Evolutionary conservation across 2,888 invertebrate genomes (phyloP).

Genomic region (Cepaea hortensis): DNA sequence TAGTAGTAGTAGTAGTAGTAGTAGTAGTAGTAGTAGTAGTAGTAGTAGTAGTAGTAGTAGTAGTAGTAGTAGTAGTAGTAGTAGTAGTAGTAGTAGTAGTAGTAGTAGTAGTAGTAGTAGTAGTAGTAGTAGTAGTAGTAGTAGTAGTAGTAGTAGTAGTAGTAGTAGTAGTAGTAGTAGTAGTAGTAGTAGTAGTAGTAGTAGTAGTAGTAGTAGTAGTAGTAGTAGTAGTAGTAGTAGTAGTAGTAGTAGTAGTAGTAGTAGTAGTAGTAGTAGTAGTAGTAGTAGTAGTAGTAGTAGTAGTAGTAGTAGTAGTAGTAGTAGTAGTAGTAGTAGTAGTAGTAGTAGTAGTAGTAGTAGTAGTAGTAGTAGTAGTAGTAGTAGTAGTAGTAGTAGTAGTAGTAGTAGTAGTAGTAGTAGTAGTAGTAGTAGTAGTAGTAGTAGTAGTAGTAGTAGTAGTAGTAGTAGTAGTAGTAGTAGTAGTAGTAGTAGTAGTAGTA

Average conservation of each 20-base stretch:
- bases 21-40: constrained; percentile 26
- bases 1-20: constrained; percentile 45
- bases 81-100: not conserved
- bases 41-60: constrained; percentile 3
- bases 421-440: constrained; percentile 40
- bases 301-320: not conserved
- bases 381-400: constrained; percentile 41
- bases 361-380: constrained; percentile 47
- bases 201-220: constrained; percentile 10
- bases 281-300: not conserved
- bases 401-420: constrained; percentile 42
- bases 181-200: constrained; percentile 4
- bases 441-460: constrained; percentile 46
- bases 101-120: constrained; percentile 47
- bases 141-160: constrained; percentile 23
- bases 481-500: constrained; percentile 40
- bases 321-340: not conserved
- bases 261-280: not conserved
- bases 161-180: not conserved
- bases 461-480: constrained; percentile 42
- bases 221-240: not conserved
- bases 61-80: constrained; percentile 6
- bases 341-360: constrained; percentile 25
- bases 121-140: constrained; percentile 39
- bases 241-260: not conserved